Base-by-base conservation (phyloP, 1,140 invertebrate species). In the Drosophila burlai region DNA sequence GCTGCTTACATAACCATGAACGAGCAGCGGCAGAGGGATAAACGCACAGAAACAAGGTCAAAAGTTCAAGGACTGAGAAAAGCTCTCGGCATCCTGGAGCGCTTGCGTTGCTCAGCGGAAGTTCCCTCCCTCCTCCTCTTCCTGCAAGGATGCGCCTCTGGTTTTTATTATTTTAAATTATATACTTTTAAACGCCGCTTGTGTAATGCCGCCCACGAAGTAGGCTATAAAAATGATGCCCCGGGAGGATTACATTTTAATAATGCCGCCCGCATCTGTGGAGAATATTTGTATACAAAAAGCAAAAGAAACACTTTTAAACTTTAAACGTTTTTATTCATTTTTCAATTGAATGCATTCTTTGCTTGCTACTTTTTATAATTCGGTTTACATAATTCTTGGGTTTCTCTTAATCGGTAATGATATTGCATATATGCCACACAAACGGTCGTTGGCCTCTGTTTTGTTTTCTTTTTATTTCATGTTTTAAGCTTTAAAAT, bases 391-490 rank as follows among this genome's bases (percentile, higher is more conserved):
- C 54, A 80, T 61, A 57, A 57, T 69, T 73, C n/a, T 57, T 73
- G 45, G 31, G 21, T 24, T 52, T 67, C 21, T 21, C 76, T 87
- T 87, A 87, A 67, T 54, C 66, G 31, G 18, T 90, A 79, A 89
- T 90, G 84, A 89, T 89, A 89, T 90, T 89, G 84, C 85, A 84
- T 90, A 84, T 90, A 90, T 81, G 84, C 84, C 84, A 89, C 84
- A 69, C 77, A 82, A 80, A 77, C 78, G 59, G 80, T 49, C 55
- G 57, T 66, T 81, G 65, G 75, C 75, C 74, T 67, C 58, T 64
- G 31, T 64, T 66, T 73, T 63, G 4, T 68, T 74, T 52, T 34
- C 1, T 26, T 52, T 34, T 18, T 6, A 2, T n/a, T 65, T 26
- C 16, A 26, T 21, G 29, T 24, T 65, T 66, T 65, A 87, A 86